These are phyloP conservation scores for Laspeyria flexula DNA, from an alignment of 2,888 invertebrate species.

Conservation along the genomic window DNA sequence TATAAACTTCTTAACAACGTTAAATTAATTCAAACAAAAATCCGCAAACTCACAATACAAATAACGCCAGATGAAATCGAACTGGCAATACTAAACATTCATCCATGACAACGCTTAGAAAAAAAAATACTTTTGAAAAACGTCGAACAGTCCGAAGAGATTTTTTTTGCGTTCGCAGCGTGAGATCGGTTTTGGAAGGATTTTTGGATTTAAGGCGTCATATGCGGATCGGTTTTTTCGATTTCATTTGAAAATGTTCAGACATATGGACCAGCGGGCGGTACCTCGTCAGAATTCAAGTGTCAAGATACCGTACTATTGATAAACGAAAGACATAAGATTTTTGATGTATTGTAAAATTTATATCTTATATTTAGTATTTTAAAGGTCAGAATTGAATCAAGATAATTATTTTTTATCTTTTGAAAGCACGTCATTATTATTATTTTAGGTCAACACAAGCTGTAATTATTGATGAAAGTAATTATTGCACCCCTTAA, in stretches of 20 bases:
- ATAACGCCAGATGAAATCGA: slow-evolving; percentile 30
- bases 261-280: slow-evolving; percentile 49
- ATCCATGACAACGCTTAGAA: slow-evolving; percentile 57
- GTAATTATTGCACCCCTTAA: slow-evolving; percentile 24
- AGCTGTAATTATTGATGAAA: slow-evolving; percentile 33
- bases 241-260: slow-evolving; percentile 49
- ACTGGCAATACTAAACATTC: slow-evolving; percentile 52
- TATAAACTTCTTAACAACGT: background rate
- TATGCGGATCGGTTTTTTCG: slow-evolving; percentile 65
- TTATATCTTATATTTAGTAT: too few species aligned
- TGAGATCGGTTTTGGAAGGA: slow-evolving; percentile 82
- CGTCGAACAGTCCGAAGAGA: slow-evolving; percentile 56
- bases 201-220: slow-evolving; percentile 82
- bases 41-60: slow-evolving; percentile 31
- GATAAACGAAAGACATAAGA: too few species aligned
- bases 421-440: too few species aligned
- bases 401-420: too few species aligned
- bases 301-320: slow-evolving; percentile 35
- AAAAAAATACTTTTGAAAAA: slow-evolving; percentile 70
- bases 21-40: slow-evolving; percentile 9
- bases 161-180: slow-evolving; percentile 76
- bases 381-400: too few species aligned
- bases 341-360: too few species aligned
- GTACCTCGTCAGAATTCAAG: slow-evolving; percentile 35
- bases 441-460: slow-evolving; percentile 26